Conservation (phyloP, 2,888 invertebrate genomes). For the Thelaira solivaga region DNA sequence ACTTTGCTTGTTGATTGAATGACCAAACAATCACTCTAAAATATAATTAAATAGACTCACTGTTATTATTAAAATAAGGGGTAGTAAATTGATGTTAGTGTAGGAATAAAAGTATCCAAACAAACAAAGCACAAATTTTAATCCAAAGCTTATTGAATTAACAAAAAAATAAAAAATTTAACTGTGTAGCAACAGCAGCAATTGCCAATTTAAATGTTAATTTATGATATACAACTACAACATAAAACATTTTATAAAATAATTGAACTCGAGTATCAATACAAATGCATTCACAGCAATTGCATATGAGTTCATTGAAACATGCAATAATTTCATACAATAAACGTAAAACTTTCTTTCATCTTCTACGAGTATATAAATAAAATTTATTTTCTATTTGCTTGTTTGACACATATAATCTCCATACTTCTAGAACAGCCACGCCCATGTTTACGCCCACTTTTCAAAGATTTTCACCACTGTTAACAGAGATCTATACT, state of each 20-base stretch:
- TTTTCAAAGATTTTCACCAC: too few species aligned
- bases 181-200: slow-evolving; percentile 40
- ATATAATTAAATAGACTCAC: slow-evolving; percentile 21
- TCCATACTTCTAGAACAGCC: too few species aligned
- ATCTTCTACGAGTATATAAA: too few species aligned
- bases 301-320: slow-evolving; percentile 9
- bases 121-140: slow-evolving; percentile 50
- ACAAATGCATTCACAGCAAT: slow-evolving; percentile 1
- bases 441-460: too few species aligned
- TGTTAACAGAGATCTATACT: too few species aligned
- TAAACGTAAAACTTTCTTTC: neutral
- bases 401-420: neutral
- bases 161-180: slow-evolving; percentile 51
- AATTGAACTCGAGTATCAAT: slow-evolving; percentile 43
- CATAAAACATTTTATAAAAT: slow-evolving; percentile 16
- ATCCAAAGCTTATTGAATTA: slow-evolving; percentile 52
- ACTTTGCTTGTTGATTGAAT: slow-evolving; percentile 3
- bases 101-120: too few species aligned
- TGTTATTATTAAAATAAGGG: neutral
- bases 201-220: slow-evolving; percentile 50
- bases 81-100: neutral
- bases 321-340: slow-evolving; percentile 17
- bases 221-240: slow-evolving; percentile 42
- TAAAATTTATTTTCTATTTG: neutral
- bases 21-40: slow-evolving; percentile 18